Base-by-base conservation (phyloP, 2,113 vertebrate species). In the Lasiurus cinereus region DNA sequence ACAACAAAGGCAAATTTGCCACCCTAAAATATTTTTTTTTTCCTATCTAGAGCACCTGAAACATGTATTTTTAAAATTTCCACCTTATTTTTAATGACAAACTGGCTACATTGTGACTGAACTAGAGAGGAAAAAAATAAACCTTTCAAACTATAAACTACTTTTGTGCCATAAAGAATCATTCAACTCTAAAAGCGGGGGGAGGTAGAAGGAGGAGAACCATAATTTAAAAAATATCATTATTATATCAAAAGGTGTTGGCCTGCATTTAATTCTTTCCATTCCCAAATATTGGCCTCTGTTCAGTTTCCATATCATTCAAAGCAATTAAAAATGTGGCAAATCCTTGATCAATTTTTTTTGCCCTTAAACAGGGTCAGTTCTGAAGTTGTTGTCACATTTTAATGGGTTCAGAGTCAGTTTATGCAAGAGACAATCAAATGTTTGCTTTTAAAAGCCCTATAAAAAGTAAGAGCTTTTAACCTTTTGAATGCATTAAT, bases 171-270 rank as follows among this genome's bases (percentile, higher is more conserved):
- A 96, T 96, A 98, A 97, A 97, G 59, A 85, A 82, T 95, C 90
- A 94, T 94, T 96, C 87, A 94, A 86, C 87, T 96, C 97, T 73
- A 70, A 98, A 97, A 97, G 89, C 90, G 92, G 67, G 24, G 8
- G 16, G 27, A 4, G 11, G 94, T 39, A 5, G 39, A 39, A 39
- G 39, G 39, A 39, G 39, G 39, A 39, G 39, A 39, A 39, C 50
- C 48, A 69, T 97, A 97, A 98, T 98, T 98, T 97, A 89, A 98
- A 98, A 97, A 97, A 98, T 6, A 21, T 97, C 96, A 91, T 98
- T 98, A 97, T 96, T 97, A 96, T 95, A 97, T 97, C 85, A 82
- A 96, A 97, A 97, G 97, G 94, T 97, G 97, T 97, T 69, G 36
- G 88, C 66, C 97, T 97, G 96, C 90, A 96, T 98, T 98, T 98